Conservation (phyloP, 1,140 invertebrate genomes). For the Microplitis demolitor region DNA sequence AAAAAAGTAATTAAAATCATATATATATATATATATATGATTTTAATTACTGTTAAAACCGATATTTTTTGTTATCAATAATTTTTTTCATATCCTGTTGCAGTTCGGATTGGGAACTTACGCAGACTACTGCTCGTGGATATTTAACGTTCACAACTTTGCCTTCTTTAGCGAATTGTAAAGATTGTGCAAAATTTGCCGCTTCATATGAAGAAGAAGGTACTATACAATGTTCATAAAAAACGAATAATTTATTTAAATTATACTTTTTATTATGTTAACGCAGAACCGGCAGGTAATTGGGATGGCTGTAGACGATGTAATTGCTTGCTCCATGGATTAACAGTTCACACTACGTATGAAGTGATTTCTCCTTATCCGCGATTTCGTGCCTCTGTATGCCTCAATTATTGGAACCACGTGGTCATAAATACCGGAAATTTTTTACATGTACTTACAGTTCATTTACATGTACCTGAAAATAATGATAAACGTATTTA, state of each 20-base stretch:
- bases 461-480: slow-evolving; percentile 59
- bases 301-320: slow-evolving; percentile 66
- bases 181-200: slow-evolving; percentile 65
- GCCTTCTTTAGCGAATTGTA: slow-evolving; percentile 68
- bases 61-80: too few species aligned
- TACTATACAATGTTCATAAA: slow-evolving; percentile 32
- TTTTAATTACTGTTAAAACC: too few species aligned
- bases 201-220: slow-evolving; percentile 68
- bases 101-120: slow-evolving; percentile 48
- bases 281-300: slow-evolving; percentile 64
- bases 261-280: slow-evolving; percentile 22
- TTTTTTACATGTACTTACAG: slow-evolving; percentile 69
- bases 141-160: slow-evolving; percentile 64
- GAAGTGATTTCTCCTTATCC: slow-evolving; percentile 73
- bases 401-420: slow-evolving; percentile 68
- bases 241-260: neutral
- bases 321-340: slow-evolving; percentile 70
- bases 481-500: slow-evolving; percentile 28
- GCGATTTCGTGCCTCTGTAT: slow-evolving; percentile 66
- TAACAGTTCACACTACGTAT: slow-evolving; percentile 73
- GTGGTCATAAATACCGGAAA: slow-evolving; percentile 76
- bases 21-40: too few species aligned
- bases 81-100: too few species aligned
- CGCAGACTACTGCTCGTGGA: slow-evolving; percentile 61
- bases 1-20: too few species aligned